Evolutionary conservation across 2,888 invertebrate species (phyloP).

Genomic region (Caenorhabditis doughertyi): DNA sequence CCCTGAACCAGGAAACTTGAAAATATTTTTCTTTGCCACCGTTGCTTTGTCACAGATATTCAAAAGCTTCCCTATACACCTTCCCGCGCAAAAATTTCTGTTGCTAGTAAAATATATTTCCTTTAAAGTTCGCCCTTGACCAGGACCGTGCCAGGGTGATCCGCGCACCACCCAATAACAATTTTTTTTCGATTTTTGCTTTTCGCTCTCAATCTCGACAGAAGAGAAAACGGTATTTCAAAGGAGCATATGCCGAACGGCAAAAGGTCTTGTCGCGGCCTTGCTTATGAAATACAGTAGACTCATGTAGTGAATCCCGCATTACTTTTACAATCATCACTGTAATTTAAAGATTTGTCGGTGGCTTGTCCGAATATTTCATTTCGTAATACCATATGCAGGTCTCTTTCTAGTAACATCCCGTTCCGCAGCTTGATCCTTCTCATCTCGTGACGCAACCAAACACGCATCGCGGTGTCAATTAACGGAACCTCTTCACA

Average conservation of each 20-base stretch:
- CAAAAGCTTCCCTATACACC: neutral
- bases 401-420: neutral
- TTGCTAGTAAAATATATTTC: neutral
- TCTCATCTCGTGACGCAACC: constrained; percentile 37
- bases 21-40: neutral
- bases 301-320: neutral
- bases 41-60: neutral
- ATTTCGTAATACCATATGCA: constrained; percentile 47
- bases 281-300: too few relatives aligned
- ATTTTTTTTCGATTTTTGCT: neutral
- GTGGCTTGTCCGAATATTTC: neutral
- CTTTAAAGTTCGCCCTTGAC: neutral
- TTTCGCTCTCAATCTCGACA: neutral
- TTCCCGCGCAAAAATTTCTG: too few relatives aligned
- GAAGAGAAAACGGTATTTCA: neutral
- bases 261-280: neutral
- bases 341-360: constrained; percentile 41
- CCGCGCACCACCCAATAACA: neutral
- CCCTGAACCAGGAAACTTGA: constrained; percentile 14
- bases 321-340: constrained; percentile 19
- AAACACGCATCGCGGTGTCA: neutral
- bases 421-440: constrained; percentile 28
- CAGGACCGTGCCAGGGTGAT: neutral
- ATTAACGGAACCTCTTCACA: constrained; percentile 10
- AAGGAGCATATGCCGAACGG: neutral